These are phyloP conservation scores for Papilio aristodemus DNA, from an alignment of 1,140 invertebrate genomes.

Conservation along the genomic window DNA sequence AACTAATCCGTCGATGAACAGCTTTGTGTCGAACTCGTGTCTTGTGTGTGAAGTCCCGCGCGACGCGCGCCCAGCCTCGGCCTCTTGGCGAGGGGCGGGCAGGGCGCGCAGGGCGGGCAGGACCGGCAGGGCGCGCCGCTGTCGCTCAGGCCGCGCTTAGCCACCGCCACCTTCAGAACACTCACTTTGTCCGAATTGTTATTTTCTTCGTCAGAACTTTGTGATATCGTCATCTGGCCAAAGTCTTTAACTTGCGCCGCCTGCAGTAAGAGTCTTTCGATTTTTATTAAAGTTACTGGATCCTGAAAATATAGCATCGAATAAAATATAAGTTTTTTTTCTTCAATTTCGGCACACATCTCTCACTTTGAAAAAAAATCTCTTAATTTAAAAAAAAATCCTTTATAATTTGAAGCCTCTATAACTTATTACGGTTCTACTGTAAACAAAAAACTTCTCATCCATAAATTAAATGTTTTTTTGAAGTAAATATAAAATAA, in stretches of 20 bases:
- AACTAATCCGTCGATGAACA: constrained; percentile 39
- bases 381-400: too few species aligned
- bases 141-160: constrained; percentile 59
- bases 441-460: too few species aligned
- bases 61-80: constrained; percentile 41
- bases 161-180: constrained; percentile 49
- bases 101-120: constrained; percentile 50
- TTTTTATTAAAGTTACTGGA: constrained; percentile 57
- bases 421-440: too few species aligned
- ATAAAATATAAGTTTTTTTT: too few species aligned
- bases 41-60: constrained; percentile 43
- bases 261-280: constrained; percentile 57
- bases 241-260: constrained; percentile 41
- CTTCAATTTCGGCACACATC: too few species aligned
- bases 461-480: too few species aligned
- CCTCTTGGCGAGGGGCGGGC: constrained; percentile 67
- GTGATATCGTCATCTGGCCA: constrained; percentile 41
- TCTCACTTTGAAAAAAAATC: too few species aligned
- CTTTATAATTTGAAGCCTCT: too few species aligned
- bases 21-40: constrained; percentile 59
- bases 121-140: constrained; percentile 62
- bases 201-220: constrained; percentile 55
- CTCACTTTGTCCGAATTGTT: constrained; percentile 47
- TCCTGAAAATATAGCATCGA: constrained; percentile 54
- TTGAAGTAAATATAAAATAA: background rate